Percentiles rank a stretch among this genome's conserved stretches.
Conservation (phyloP, 2,797 vertebrate genomes). For the Falco peregrinus region DNA sequence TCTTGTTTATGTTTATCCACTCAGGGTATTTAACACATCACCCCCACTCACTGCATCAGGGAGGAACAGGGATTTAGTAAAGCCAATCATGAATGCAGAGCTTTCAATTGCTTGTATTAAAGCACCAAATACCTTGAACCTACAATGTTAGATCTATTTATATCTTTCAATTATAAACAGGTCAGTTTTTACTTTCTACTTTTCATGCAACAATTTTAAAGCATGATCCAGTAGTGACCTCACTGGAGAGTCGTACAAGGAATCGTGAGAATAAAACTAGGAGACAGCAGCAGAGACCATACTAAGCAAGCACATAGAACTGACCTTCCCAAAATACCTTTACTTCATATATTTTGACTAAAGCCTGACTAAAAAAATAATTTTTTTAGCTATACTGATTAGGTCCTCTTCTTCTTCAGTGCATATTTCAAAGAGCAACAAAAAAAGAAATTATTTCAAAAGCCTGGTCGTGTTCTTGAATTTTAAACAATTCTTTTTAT, state of each 20-base stretch:
- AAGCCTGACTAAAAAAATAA: background rate
- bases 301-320: background rate
- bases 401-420: background rate
- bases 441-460: background rate
- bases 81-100: constrained; percentile 10
- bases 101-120: constrained; percentile 4
- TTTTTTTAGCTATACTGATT: background rate
- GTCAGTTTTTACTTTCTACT: background rate
- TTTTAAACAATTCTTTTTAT: background rate
- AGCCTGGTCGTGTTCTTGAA: background rate
- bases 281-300: background rate
- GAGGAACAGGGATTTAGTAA: constrained; percentile 16
- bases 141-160: background rate
- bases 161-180: background rate
- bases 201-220: background rate
- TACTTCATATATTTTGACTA: background rate
- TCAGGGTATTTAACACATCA: background rate
- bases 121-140: background rate
- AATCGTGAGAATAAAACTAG: background rate
- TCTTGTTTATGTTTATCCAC: constrained; percentile 23
- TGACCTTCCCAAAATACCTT: background rate
- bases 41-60: background rate
- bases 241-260: background rate
- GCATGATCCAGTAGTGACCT: background rate
- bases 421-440: background rate